Base-by-base conservation (phyloP, 2,113 vertebrate species). In the Uropsilus gracilis region DNA sequence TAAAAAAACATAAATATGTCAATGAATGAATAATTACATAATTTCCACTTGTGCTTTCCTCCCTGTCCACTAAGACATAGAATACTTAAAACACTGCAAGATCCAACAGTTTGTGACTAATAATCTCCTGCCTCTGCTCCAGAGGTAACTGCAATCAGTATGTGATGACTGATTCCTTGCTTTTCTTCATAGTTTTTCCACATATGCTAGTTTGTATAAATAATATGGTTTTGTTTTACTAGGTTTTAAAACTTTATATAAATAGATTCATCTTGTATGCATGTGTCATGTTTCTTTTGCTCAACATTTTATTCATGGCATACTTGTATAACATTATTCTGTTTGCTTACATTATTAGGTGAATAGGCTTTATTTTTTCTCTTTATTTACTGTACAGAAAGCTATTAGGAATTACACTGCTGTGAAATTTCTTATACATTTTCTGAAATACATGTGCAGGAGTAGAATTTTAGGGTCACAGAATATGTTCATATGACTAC, bases 201-300 rank as follows among this genome's bases (percentile, higher is more conserved):
- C 72, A 53, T 61, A 37, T 66, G 80, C 3, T 90, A 46, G n/a
- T 83, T 63, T 82, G 42, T 8, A 18, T 63, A 55, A 94, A 69
- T 68, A 87, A 86, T 30, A 46, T 57, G 48, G 48, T 72, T 86
- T 94, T 48, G 42, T 66, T 91, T 89, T 69, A 71, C 46, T 76
- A n/a, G 32, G n/a, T 24, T 90, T 78, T 75, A 55, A 91, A 92
- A 13, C n/a, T 57, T 50, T 93, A 34, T 50, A 20, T 84, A 88
- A 76, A 75, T 34, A 88, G 77, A 85, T 18, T 28, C 90, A 55
- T 48, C 73, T 16, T 42, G 37, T 39, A 32, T 66, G 73, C 61
- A n/a, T 5, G 34, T 73, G 64, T 86, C 5, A 26, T 84, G 48
- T 55, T 72, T 86, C 32, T 61, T 64, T 69, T 53, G 28, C 59